phyloP scores from a whole-genome alignment of 1,140 invertebrate genomes.

The Apis florea region DNA sequence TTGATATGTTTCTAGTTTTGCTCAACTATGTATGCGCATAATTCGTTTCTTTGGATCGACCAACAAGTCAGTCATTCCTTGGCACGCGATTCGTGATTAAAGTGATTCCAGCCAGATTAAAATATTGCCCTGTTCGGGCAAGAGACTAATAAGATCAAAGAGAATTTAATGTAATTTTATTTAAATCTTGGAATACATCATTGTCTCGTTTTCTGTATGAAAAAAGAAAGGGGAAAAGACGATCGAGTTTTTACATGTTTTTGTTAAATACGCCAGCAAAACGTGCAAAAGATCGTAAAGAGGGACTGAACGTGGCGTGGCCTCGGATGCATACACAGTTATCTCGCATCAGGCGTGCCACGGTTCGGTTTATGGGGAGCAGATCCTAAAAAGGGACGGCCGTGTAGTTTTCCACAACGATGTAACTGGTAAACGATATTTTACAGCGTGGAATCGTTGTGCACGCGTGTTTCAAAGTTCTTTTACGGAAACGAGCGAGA shows the following conservation, averaged over 20 bases:
- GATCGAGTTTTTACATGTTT: background rate
- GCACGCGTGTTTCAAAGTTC: background rate
- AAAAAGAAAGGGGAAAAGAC: background rate
- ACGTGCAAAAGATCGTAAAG: conserved; percentile 36
- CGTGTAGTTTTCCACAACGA: conserved; percentile 21
- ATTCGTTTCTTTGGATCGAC: background rate
- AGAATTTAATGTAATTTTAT: background rate
- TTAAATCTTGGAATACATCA: conserved; percentile 20
- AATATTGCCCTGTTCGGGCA: conserved; percentile 10
- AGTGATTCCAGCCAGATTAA: conserved; percentile 3
- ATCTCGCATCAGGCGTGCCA: conserved; percentile 30
- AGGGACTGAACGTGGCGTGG: background rate
- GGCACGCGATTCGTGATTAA: conserved; percentile 36
- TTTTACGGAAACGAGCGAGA: background rate
- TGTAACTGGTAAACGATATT: conserved; percentile 10
- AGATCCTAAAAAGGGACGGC: conserved; percentile 22
- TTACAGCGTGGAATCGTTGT: background rate
- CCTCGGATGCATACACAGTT: conserved; percentile 9
- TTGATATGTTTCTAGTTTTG: background rate
- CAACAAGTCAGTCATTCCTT: conserved; percentile 13
- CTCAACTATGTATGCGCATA: background rate
- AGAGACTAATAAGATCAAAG: conserved; percentile 28
- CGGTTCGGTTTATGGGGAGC: conserved; percentile 8
- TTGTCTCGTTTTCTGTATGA: background rate
- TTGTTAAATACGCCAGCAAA: conserved; percentile 20